Base-by-base conservation (phyloP, 2,113 vertebrate species). In the Vulpes vulpes region DNA sequence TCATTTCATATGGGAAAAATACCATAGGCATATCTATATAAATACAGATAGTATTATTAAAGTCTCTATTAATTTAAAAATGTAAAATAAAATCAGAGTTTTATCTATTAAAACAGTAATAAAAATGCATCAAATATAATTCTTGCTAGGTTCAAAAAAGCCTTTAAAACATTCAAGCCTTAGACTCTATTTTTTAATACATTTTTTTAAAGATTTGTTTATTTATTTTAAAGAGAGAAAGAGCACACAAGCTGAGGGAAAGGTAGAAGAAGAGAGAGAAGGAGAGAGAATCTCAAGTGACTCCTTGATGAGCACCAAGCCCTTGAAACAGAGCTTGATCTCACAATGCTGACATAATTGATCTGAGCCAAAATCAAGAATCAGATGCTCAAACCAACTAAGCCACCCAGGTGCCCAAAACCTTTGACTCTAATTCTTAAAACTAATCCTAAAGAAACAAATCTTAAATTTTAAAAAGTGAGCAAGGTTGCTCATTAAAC, bases 381-480 rank as follows among this genome's bases (percentile, higher is more conserved):
- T 16, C 11, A 38, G 38, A 16, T 3, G 12, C 38, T 76, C 25
- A 76, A 76, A 76, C 23, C 3, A 7, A 76, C 23, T 49, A 23
- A 49, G 38, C 73, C 38, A 49, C 38, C 1, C 38, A 49, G 71
- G 22, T 22, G 3, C 35, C 64, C 2, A 93, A 67, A 60, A 27
- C 12, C 6, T 93, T 91, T 82, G 27, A 90, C 49, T 89, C 11
- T 35, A 94, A 65, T 84, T 88, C 15, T 93, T 86, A 79, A 62
- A 79, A 64, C 87, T 82, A 83, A 95, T 71, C 12, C 25, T 79
- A 88, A 85, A 79, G n/a, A 80, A 96, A 30, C 6, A 82, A 67
- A 57, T 51, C 6, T 93, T 82, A 95, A 53, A 43, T 59, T 74
- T n/a, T 35, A n/a, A 87, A 93, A 69, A 78, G 19, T 23, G 17